phyloP scores from a whole-genome alignment of 2,888 invertebrate genomes.

The Limnephilus marmoratus region DNA sequence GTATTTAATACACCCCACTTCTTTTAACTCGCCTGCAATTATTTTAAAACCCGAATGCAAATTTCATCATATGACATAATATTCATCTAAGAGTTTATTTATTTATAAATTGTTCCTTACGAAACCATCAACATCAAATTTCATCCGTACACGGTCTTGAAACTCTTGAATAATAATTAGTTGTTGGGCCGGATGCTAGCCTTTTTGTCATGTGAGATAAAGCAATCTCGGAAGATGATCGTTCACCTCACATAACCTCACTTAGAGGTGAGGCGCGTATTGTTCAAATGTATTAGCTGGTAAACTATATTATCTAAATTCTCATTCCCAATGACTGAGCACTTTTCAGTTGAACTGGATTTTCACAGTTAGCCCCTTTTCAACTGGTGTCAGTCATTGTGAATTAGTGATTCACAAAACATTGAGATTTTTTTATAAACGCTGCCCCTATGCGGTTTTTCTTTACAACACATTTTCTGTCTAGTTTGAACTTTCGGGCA shows the following conservation, averaged over 20 bases:
- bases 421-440: background rate
- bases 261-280: background rate
- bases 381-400: background rate
- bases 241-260: constrained; percentile 10
- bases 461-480: background rate
- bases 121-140: background rate
- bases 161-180: background rate
- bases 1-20: too few species aligned
- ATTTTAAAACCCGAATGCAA: too few species aligned
- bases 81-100: background rate
- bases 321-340: constrained; percentile 1
- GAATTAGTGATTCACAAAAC: background rate
- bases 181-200: background rate
- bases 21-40: too few species aligned
- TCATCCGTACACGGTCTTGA: background rate
- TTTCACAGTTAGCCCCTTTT: background rate
- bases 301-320: constrained; percentile 6
- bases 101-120: background rate
- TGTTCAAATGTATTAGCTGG: background rate
- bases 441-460: background rate
- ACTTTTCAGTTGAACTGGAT: background rate
- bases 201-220: background rate
- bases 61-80: background rate
- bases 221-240: background rate
- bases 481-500: background rate